A percentile compares a stretch with the other conserved stretches of the same genome.
Evolutionary conservation across 92 coral and sea anemone species (phyloP).

Genomic region (Phenganax marumi): DNA sequence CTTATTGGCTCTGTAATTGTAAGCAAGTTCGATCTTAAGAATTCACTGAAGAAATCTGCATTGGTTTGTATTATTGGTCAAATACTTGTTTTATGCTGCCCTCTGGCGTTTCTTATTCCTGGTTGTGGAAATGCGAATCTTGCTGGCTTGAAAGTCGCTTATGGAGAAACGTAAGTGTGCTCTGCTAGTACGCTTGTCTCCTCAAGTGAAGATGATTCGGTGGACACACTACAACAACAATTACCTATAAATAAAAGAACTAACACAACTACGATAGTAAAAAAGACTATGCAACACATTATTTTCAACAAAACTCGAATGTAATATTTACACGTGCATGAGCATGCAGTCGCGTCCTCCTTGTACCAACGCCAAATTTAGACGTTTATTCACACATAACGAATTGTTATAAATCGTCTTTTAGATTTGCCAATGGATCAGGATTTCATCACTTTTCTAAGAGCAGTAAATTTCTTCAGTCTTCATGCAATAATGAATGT

Average conservation of each 20-base stretch:
- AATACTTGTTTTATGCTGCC: constrained; percentile 34
- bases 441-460: too few species aligned
- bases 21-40: constrained; percentile 65
- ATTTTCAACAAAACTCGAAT: too few species aligned
- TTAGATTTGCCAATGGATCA: too few species aligned
- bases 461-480: background rate
- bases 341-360: too few species aligned
- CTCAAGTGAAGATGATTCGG: background rate
- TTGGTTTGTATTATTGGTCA: constrained; percentile 54
- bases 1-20: constrained; percentile 64
- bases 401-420: too few species aligned
- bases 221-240: background rate
- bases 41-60: constrained; percentile 70
- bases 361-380: too few species aligned
- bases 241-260: background rate
- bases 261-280: background rate
- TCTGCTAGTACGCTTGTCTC: background rate
- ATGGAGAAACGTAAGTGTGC: constrained; percentile 51
- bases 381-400: too few species aligned
- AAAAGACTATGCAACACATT: too few species aligned
- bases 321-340: too few species aligned
- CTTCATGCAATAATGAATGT: background rate
- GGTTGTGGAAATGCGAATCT: constrained; percentile 61
- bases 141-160: constrained; percentile 60
- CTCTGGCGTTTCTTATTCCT: constrained; percentile 52